A percentile compares a stretch with the other conserved stretches of the same genome.
Evolutionary conservation across 2,113 vertebrate genomes (phyloP).

Genomic region (Poicephalus gulielmi): DNA sequence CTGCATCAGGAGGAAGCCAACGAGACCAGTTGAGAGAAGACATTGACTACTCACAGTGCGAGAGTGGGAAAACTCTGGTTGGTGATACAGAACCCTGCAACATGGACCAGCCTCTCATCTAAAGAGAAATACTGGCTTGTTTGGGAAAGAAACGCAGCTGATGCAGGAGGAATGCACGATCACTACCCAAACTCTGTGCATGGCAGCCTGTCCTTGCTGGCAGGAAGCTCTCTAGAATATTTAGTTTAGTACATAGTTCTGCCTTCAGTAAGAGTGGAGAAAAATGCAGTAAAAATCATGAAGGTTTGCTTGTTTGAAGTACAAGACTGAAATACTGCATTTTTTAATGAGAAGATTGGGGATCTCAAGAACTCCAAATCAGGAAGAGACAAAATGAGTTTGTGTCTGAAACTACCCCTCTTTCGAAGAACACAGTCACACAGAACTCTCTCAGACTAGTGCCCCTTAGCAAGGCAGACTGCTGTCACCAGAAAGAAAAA

Average conservation of each 20-base stretch:
- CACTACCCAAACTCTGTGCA: not conserved
- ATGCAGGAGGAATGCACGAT: not conserved
- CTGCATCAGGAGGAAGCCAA: slow-evolving; percentile 65
- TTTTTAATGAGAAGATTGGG: not conserved
- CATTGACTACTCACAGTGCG: rapidly evolving
- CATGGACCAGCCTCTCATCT: rapidly evolving
- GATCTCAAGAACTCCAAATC: not conserved
- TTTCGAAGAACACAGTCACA: not conserved
- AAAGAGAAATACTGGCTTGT: not conserved
- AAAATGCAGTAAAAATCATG: not conserved
- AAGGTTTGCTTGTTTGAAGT: not conserved
- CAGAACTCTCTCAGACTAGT: not conserved
- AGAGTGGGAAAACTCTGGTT: not conserved
- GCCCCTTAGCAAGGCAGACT: too few relatives aligned
- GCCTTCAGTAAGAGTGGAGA: not conserved
- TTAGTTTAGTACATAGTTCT: not conserved
- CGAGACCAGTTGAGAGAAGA: not conserved
- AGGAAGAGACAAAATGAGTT: not conserved
- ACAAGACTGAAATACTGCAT: not conserved
- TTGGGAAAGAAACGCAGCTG: not conserved
- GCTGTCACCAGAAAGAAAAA: not conserved
- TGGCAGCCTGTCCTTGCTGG: not conserved
- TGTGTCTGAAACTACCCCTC: not conserved
- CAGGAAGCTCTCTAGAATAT: not conserved
- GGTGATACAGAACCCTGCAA: rapidly evolving